Base-by-base conservation (phyloP, 2,113 vertebrate genomes). In the Ranitomeya variabilis region DNA sequence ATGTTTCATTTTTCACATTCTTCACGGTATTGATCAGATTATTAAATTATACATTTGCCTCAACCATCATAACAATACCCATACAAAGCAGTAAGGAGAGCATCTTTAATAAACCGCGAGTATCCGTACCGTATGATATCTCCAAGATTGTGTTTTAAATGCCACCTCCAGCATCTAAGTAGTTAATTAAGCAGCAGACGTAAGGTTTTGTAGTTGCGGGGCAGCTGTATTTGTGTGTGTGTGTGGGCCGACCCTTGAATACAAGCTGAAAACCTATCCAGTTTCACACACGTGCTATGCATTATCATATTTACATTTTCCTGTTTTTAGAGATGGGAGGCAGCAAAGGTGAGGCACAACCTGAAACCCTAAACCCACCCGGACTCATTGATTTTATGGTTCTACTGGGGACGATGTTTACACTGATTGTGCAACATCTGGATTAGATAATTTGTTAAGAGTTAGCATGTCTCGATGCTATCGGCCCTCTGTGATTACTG, bases 391-490 rank as follows among this genome's bases (percentile, higher is more conserved):
- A 94, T 96, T 98, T 99, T 97, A 97, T 96, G 96, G 96, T 97
- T 96, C 96, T 96, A 92, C 93, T 94, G 95, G 96, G 94, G 94
- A 95, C 94, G 87, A 92, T 96, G 96, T 97, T 98, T 98, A 97
- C 95, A 95, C 95, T 95, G 91, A 95, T 95, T 91, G 95, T 92
- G 96, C 93, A 96, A 98, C 97, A 97, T 98, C 97, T 97, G 97
- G 97, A 98, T 98, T 97, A 98, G 97, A 98, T 98, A 97, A 98
- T 98, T 98, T 97, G 97, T 96, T 95, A 94, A 94, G 96, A 97
- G 97, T 97, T 97, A 98, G 96, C 90, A 77, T 94, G 91, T 89
- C 94, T 93, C 90, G 94, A 96, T 96, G 94, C 96, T 97, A 98
- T 97, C 95, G 82, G 93, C 91, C 82, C 93, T 92, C 93, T 91